These are phyloP conservation scores for Zaprionus africanus DNA, from an alignment of 1,140 invertebrate species.

Conservation along the genomic window DNA sequence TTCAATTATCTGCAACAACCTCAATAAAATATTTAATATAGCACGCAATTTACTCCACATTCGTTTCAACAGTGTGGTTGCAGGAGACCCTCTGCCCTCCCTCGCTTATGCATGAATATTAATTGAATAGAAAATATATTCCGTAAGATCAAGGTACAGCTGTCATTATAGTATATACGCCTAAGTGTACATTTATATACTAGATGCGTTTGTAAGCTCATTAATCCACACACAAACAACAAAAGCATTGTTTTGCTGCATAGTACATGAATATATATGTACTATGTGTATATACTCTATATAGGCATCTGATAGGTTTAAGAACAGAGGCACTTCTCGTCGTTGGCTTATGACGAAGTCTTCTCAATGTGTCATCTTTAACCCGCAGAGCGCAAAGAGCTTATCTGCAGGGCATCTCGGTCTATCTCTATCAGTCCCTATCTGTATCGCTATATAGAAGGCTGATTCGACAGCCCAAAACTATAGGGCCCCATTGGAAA, in stretches of 20 bases:
- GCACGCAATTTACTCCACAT: conserved; percentile 73
- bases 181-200: conserved; percentile 35
- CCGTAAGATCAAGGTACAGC: conserved; percentile 76
- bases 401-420: conserved; percentile 25
- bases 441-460: background rate
- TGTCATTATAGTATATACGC: conserved; percentile 40
- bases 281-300: background rate
- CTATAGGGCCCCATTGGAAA: background rate
- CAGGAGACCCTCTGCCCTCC: background rate
- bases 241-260: conserved; percentile 63
- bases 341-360: conserved; percentile 45
- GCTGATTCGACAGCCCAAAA: background rate
- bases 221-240: conserved; percentile 72
- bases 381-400: conserved; percentile 20
- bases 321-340: conserved; percentile 49
- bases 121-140: conserved; percentile 56
- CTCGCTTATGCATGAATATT: conserved; percentile 27
- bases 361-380: conserved; percentile 37
- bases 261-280: conserved; percentile 23
- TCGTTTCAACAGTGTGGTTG: conserved; percentile 3
- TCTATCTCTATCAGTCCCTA: conserved; percentile 6
- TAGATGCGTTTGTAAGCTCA: conserved; percentile 26
- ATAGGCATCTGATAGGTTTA: conserved; percentile 3
- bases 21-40: conserved; percentile 60
- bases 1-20: conserved; percentile 52